Percentiles rank a stretch among this genome's conserved stretches.
phyloP scores from a whole-genome alignment of 2,888 invertebrate genomes.

The Campoplex nolae region DNA sequence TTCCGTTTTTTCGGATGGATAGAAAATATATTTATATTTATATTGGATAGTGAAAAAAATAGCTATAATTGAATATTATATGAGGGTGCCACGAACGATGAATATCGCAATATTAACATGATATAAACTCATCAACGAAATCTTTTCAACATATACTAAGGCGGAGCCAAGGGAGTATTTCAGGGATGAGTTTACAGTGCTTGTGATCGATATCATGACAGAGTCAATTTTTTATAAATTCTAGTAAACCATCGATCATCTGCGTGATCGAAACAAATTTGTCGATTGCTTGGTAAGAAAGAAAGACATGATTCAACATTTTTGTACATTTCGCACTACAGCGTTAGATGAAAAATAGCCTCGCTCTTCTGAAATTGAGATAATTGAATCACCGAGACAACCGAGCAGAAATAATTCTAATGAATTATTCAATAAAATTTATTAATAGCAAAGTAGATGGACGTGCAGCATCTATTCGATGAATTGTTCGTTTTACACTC shows the following conservation, averaged over 20 bases:
- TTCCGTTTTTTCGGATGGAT: not conserved
- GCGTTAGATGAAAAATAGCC: no score
- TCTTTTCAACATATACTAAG: not conserved
- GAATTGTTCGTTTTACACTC: not conserved
- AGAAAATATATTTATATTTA: not conserved
- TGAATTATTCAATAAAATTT: no score
- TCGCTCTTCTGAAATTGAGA: no score
- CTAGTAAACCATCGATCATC: not conserved
- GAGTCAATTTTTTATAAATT: not conserved
- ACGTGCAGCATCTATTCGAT: not conserved
- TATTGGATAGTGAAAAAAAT: not conserved
- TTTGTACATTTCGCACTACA: no score
- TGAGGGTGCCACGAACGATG: slow-evolving; percentile 29
- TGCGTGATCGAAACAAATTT: not conserved
- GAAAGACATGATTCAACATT: not conserved
- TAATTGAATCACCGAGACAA: no score
- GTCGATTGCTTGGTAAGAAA: not conserved
- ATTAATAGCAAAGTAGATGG: no score
- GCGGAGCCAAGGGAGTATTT: not conserved
- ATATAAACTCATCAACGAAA: not conserved
- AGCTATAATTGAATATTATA: slow-evolving; percentile 49
- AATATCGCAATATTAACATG: slow-evolving; percentile 21
- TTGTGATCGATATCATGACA: not conserved
- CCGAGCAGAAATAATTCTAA: no score
- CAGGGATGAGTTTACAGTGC: not conserved